These are phyloP conservation scores for Melolontha melolontha DNA, from an alignment of 2,888 invertebrate species.

Conservation along the genomic window DNA sequence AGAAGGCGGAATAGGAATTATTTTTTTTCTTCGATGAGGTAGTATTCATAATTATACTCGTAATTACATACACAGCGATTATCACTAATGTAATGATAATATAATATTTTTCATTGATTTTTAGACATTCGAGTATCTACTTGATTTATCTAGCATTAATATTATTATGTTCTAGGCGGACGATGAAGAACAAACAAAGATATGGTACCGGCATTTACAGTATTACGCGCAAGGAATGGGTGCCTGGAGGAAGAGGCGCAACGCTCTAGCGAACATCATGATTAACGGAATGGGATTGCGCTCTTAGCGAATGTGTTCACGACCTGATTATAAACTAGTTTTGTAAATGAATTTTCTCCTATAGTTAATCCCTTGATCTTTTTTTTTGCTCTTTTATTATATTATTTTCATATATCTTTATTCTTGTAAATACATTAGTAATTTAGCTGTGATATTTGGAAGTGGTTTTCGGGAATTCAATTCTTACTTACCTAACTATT, in stretches of 20 bases:
- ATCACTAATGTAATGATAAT: too few species aligned
- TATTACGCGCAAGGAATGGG: constrained; percentile 93
- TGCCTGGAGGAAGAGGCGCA: constrained; percentile 90
- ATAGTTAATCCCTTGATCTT: constrained; percentile 20
- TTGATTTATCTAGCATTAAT: background rate
- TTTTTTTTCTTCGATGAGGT: too few species aligned
- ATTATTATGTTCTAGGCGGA: constrained; percentile 78
- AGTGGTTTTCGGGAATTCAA: constrained; percentile 52
- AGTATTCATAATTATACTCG: too few species aligned
- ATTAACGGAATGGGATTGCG: constrained; percentile 82
- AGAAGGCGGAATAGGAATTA: too few species aligned
- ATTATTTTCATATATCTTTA: constrained; percentile 23
- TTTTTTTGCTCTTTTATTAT: constrained; percentile 10
- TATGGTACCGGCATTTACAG: constrained; percentile 91
- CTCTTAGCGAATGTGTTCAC: constrained; percentile 53
- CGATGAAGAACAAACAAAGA: constrained; percentile 85
- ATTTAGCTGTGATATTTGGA: constrained; percentile 67
- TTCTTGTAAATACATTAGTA: constrained; percentile 62
- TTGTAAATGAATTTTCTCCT: constrained; percentile 40
- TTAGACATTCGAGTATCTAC: too few species aligned
- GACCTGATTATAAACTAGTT: constrained; percentile 42
- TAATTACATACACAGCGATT: too few species aligned
- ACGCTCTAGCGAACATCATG: constrained; percentile 97
- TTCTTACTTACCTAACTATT: constrained; percentile 34
- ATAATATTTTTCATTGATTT: too few species aligned